Conservation (phyloP, 2,797 vertebrate species). For the Tokudaia muenninki region DNA sequence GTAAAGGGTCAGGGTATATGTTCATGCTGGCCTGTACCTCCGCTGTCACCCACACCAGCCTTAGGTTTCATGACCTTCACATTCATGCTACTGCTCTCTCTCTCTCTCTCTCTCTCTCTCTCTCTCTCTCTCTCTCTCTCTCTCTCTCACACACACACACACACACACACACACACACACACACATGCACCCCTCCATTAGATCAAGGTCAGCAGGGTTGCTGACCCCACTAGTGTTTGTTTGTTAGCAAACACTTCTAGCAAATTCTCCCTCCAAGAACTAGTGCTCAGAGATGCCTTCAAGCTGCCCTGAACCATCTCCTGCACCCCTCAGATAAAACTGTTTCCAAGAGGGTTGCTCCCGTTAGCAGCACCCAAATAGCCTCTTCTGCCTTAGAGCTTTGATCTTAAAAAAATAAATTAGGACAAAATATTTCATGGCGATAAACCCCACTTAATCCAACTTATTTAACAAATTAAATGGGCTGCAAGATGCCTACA, state of each 20-base stretch:
- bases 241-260: not conserved
- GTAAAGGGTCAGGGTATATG: not conserved
- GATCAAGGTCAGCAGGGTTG: not conserved
- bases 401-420: not conserved
- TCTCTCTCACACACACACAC: not conserved
- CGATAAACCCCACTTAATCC: not conserved
- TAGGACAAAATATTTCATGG: not conserved
- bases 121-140: not conserved
- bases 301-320: not conserved
- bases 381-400: not conserved
- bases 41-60: not conserved
- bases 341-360: not conserved
- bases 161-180: not conserved
- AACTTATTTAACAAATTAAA: not conserved
- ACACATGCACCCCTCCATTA: not conserved
- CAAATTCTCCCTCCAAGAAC: not conserved
- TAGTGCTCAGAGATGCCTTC: not conserved
- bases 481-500: fast-evolving
- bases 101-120: not conserved
- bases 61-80: not conserved
- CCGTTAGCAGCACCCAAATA: not conserved
- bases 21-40: not conserved
- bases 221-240: not conserved
- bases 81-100: not conserved
- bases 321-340: not conserved